Conservation (phyloP, 2,113 vertebrate species). For the Festucalex cinctus region DNA sequence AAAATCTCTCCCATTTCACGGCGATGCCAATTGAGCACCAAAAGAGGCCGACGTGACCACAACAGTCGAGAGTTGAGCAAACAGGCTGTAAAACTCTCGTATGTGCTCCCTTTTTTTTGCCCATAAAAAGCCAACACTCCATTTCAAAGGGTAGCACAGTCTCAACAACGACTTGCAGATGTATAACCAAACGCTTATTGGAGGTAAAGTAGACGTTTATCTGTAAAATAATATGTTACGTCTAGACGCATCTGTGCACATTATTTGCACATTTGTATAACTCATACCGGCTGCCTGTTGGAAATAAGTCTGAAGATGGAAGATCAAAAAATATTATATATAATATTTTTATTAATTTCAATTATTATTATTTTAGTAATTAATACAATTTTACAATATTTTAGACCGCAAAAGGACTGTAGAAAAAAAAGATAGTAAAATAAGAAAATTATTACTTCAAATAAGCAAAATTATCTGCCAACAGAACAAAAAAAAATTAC, state of each 20-base stretch:
- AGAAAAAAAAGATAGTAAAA: too few relatives aligned
- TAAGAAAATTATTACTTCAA: too few relatives aligned
- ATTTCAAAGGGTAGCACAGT: slow-evolving; percentile 46
- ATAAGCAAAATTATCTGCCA: too few relatives aligned
- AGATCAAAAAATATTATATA: not conserved
- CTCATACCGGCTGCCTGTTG: not conserved
- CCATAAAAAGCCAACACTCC: slow-evolving; percentile 49
- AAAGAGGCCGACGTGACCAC: slow-evolving; percentile 42
- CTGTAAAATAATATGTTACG: slow-evolving; percentile 29
- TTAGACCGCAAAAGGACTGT: too few relatives aligned
- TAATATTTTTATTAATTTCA: too few relatives aligned
- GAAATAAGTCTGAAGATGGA: not conserved
- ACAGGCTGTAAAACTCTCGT: slow-evolving; percentile 49
- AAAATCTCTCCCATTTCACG: slow-evolving; percentile 5
- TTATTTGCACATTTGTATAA: slow-evolving; percentile 1
- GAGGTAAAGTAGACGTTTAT: slow-evolving; percentile 48
- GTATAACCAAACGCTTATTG: slow-evolving; percentile 29
- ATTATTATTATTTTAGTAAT: too few relatives aligned
- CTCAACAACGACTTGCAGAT: slow-evolving; percentile 64
- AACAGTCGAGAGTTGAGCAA: slow-evolving; percentile 46
- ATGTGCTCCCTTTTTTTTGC: slow-evolving; percentile 36
- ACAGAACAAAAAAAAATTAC: too few relatives aligned
- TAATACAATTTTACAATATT: too few relatives aligned
- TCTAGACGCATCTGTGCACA: slow-evolving; percentile 51
- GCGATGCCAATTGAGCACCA: slow-evolving; percentile 4